Evolutionary conservation across 2,888 invertebrate species (phyloP), one percentile per base, ranked within the genome.

Genomic region (Poecilobothrus nobilitatus): DNA sequence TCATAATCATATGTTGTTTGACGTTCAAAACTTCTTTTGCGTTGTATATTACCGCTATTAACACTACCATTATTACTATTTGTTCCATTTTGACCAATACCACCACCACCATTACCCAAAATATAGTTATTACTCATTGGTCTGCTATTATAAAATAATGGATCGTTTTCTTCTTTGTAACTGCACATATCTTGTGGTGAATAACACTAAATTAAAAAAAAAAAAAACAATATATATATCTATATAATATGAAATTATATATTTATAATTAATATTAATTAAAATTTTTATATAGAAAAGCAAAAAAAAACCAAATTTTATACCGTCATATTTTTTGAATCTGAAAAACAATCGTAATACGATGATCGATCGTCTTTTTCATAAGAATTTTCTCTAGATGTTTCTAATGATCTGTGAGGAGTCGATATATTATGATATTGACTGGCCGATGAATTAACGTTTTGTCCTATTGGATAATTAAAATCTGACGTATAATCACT

Each of bases 401-500:
- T 90, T 81, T 91, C 90, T 78, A 91, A 83, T 74, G 91, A 91
- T 75, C 91, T 85, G 83, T 73, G 72, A n/a, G 72, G 72, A 65
- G 71, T 73, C 66, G 68, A 69, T 33, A 71, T 70, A 72, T 73
- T 73, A 66, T 72, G 68, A 70, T 73, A 93, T 84, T 95, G 95
- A 70, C 94, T 94, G 34, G 92, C 94, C 71, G 95, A 94, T 78
- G 92, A 92, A 84, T 95, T 96, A 76, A 94, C 89, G 80, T 94
- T 93, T 80, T 92, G 92, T 71, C 89, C 90, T 77, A 92, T 89
- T 37, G 74, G 96, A 84, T 92, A 96, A 85, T 95, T 96, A 78
- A 96, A 88, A 83, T 97, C 97, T 72, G 94, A 94, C 72, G 96
- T 97, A 84, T 97, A 97, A 84, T 97, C 97, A 76, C 95, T 95